Conservation (phyloP, 2,797 vertebrate species). For the Jordanella pulchra region DNA sequence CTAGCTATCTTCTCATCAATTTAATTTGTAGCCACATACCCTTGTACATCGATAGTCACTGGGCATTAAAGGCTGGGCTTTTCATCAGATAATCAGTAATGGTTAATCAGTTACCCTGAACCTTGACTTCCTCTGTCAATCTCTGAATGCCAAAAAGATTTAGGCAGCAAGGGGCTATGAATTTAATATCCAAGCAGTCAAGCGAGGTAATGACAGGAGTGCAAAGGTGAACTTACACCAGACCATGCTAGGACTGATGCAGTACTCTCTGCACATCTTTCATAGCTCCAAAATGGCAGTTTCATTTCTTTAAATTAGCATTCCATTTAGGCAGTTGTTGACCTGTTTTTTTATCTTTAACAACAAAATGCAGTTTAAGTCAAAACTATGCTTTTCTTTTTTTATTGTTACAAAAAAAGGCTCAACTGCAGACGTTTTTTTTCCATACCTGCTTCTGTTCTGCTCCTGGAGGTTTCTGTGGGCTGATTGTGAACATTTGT, state of each 20-base stretch:
- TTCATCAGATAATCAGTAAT: too few relatives aligned
- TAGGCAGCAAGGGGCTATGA: background rate
- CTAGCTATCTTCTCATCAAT: too few relatives aligned
- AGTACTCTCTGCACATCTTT: background rate
- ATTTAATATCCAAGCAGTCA: background rate
- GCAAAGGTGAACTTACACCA: background rate
- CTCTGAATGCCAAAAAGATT: background rate
- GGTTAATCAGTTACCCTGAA: background rate
- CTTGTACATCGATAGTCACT: too few relatives aligned
- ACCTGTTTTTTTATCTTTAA: background rate
- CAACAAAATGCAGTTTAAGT: background rate
- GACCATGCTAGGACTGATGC: background rate
- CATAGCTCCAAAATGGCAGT: background rate
- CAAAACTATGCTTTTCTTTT: background rate
- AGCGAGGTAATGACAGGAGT: background rate
- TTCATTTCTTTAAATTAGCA: background rate
- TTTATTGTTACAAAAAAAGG: too few relatives aligned
- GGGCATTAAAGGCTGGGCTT: too few relatives aligned
- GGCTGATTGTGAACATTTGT: slow-evolving; percentile 60
- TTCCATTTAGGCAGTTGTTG: background rate
- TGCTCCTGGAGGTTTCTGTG: slow-evolving; percentile 65
- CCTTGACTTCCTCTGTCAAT: background rate
- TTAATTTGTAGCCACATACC: too few relatives aligned
- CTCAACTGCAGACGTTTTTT: background rate
- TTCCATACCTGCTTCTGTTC: slow-evolving; percentile 73